These are phyloP conservation scores for Merops nubicus DNA, from an alignment of 2,113 vertebrate genomes.

Conservation along the genomic window DNA sequence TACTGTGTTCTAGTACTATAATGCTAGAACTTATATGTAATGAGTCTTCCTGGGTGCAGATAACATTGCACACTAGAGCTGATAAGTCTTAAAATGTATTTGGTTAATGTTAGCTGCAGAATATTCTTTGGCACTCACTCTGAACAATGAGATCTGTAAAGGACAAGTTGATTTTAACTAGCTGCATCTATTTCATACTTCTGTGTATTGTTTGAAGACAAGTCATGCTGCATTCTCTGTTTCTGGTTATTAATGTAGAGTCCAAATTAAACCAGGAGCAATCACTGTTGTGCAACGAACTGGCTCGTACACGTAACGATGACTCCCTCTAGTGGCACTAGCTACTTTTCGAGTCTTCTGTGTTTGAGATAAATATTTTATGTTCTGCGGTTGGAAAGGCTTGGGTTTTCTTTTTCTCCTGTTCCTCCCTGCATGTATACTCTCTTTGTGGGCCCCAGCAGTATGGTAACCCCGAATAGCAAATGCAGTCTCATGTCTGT, in stretches of 20 bases:
- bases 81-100: neutral
- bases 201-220: neutral
- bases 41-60: neutral
- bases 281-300: neutral
- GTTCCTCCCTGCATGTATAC: neutral
- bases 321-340: constrained; percentile 36
- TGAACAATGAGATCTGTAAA: neutral
- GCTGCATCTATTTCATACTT: neutral
- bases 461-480: neutral
- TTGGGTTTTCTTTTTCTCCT: too few relatives aligned
- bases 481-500: neutral
- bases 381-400: neutral
- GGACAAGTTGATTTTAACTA: neutral
- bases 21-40: neutral
- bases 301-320: neutral
- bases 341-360: neutral
- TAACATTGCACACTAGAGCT: neutral
- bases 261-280: neutral
- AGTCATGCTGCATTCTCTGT: neutral
- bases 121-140: neutral
- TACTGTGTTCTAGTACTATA: neutral
- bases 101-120: neutral
- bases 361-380: neutral
- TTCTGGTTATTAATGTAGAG: neutral
- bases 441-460: neutral